Percentiles rank a stretch among this genome's conserved stretches.
phyloP scores from a whole-genome alignment of 1,140 invertebrate species.

The Thalassaphorura encarpata region DNA sequence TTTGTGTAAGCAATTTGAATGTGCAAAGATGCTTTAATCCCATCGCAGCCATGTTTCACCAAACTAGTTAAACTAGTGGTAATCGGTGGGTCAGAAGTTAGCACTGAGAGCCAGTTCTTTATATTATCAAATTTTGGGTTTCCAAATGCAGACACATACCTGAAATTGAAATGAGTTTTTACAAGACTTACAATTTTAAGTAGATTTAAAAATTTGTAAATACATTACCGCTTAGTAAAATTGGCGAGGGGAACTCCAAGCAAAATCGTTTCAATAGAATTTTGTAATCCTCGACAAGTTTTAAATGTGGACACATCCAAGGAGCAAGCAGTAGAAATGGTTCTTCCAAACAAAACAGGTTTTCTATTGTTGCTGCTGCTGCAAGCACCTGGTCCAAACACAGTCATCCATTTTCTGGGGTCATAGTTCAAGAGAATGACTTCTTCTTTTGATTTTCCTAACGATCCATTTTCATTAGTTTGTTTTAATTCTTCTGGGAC shows the following conservation, averaged over 20 bases:
- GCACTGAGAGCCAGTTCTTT: slow-evolving; percentile 44
- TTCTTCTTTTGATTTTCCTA: not conserved
- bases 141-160: slow-evolving; percentile 48
- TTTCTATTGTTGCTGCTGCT: slow-evolving; percentile 1
- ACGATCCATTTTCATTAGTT: not conserved
- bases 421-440: not conserved
- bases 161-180: slow-evolving; percentile 7
- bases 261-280: slow-evolving; percentile 13
- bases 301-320: slow-evolving; percentile 7
- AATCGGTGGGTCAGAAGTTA: not conserved
- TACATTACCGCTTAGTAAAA: slow-evolving; percentile 2
- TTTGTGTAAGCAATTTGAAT: slow-evolving; percentile 43
- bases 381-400: slow-evolving; percentile 17
- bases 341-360: slow-evolving; percentile 17
- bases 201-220: not conserved
- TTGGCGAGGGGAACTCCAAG: slow-evolving; percentile 10
- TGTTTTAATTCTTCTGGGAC: too few species aligned
- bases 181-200: not conserved
- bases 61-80: not conserved
- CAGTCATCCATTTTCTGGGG: slow-evolving; percentile 15
- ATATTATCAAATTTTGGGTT: slow-evolving; percentile 41
- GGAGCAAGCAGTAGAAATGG: slow-evolving; percentile 10
- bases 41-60: not conserved
- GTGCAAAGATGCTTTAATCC: slow-evolving; percentile 41
- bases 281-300: slow-evolving; percentile 18